Evolutionary conservation across 1,140 invertebrate genomes (phyloP), one percentile per base, ranked within the genome.

Genomic region (Pseudomyrmex gracilis): DNA sequence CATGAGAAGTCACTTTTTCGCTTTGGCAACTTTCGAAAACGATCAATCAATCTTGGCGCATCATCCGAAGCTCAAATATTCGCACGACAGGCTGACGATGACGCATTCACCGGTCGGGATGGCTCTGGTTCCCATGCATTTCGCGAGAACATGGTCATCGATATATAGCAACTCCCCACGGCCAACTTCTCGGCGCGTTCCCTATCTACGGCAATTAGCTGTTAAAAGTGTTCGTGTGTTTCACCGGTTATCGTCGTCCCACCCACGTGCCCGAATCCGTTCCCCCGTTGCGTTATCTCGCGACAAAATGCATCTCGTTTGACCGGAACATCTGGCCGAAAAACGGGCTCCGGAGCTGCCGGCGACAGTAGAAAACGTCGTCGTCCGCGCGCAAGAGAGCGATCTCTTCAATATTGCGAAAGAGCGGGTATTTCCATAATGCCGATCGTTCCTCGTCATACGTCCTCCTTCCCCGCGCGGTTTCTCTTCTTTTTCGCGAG

Each of bases 181-280:
- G 74, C 64, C 87, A 89, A 71, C 68, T 87, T 84, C 78, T 87
- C 63, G 66, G 53, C 68, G 34, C 84, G 55, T 53, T 53, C 64
- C 71, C 74, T 93, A 92, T 93, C 91, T 88, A 83, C 84, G 70
- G 92, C 92, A 93, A 93, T 93, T 93, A 93, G 93, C 89, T 87
- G 90, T 89, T 93, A 90, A 93, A 92, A 92, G 92, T 93, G 88
- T 93, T 93, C 90, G 89, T 92, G 90, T 92, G 90, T 93, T 90
- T 85, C 82, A 87, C 74, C 78, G 82, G 85, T 86, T 92, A 93
- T 93, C 91, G 82, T 24, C 66, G 82, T 87, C 83, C 85, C 89
- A 90, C 90, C 88, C 89, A 89, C 88, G 86, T 78, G 73, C 64
- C 77, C 67, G 43, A 87, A 87, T 88, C 84, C 66, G 34, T 34